Conservation (phyloP, 2,797 vertebrate species). For the Rallus crepitans region DNA sequence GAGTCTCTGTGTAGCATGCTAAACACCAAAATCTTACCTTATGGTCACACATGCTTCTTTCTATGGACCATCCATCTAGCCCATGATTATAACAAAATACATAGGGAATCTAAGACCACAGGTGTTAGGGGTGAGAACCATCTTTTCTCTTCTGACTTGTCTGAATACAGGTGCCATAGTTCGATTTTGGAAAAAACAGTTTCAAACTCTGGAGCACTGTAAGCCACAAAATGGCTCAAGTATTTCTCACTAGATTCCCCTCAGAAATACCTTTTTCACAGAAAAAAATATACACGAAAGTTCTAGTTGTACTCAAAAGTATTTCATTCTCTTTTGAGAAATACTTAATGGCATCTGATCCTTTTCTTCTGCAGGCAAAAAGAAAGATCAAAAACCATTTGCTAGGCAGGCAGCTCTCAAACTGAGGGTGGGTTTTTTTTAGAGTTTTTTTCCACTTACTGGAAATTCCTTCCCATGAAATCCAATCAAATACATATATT, state of each 20-base stretch:
- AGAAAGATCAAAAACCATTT: background rate
- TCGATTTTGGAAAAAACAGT: background rate
- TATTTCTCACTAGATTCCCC: background rate
- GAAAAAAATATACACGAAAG: background rate
- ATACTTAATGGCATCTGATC: background rate
- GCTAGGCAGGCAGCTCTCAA: background rate
- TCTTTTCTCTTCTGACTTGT: background rate
- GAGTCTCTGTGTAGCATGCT: background rate
- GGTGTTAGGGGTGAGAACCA: background rate
- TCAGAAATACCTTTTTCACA: background rate
- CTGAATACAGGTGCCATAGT: background rate
- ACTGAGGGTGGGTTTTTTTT: background rate
- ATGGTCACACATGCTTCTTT: background rate
- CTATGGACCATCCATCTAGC: fast-evolving
- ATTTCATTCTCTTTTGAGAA: background rate
- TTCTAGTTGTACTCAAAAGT: background rate
- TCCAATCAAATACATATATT: background rate
- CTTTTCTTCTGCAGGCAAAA: background rate
- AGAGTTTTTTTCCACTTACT: too few relatives aligned
- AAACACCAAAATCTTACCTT: background rate
- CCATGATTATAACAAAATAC: background rate
- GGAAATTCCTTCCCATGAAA: background rate
- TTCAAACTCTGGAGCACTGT: background rate
- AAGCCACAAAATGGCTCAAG: background rate
- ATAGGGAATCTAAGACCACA: background rate